These are phyloP conservation scores for Diorhabda sublineata DNA, from an alignment of 1,140 invertebrate genomes.

Conservation along the genomic window DNA sequence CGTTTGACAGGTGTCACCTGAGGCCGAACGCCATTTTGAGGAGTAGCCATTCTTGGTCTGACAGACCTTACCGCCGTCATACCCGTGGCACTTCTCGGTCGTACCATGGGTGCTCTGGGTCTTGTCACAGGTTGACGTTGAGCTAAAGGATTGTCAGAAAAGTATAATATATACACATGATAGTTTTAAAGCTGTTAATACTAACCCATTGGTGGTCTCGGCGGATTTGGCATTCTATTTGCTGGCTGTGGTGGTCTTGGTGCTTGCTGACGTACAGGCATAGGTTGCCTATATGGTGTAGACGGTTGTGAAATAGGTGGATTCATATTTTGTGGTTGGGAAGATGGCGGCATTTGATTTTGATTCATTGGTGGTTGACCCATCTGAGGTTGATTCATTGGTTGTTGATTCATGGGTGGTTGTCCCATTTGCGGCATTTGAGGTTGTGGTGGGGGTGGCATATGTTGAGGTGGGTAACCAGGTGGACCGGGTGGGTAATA, in stretches of 20 bases:
- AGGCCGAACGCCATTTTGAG: slow-evolving; percentile 23
- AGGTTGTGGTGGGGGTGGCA: slow-evolving; percentile 50
- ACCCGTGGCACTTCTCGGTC: slow-evolving; percentile 26
- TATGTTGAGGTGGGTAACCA: slow-evolving; percentile 45
- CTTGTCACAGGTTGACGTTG: slow-evolving; percentile 25
- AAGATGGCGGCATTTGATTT: slow-evolving; percentile 28
- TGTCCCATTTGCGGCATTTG: slow-evolving; percentile 48
- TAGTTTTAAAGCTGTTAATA: background rate
- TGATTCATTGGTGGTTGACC: slow-evolving; percentile 38
- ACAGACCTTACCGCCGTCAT: slow-evolving; percentile 18
- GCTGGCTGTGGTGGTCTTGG: slow-evolving; percentile 27
- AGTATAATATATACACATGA: background rate
- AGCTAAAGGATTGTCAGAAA: background rate
- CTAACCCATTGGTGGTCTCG: slow-evolving; percentile 20
- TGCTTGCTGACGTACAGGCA: slow-evolving; percentile 23
- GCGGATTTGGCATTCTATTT: slow-evolving; percentile 29
- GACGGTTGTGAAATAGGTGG: slow-evolving; percentile 3
- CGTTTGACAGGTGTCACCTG: slow-evolving; percentile 29
- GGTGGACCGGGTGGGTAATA: slow-evolving; percentile 38
- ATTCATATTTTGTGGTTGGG: slow-evolving; percentile 21
- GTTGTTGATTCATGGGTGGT: slow-evolving; percentile 37
- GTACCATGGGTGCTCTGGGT: slow-evolving; percentile 31
- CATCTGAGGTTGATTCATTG: slow-evolving; percentile 35
- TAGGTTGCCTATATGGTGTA: slow-evolving; percentile 27
- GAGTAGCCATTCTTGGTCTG: slow-evolving; percentile 27